These are phyloP conservation scores for Synergus umbraculus DNA, from an alignment of 2,888 invertebrate species.

Conservation along the genomic window DNA sequence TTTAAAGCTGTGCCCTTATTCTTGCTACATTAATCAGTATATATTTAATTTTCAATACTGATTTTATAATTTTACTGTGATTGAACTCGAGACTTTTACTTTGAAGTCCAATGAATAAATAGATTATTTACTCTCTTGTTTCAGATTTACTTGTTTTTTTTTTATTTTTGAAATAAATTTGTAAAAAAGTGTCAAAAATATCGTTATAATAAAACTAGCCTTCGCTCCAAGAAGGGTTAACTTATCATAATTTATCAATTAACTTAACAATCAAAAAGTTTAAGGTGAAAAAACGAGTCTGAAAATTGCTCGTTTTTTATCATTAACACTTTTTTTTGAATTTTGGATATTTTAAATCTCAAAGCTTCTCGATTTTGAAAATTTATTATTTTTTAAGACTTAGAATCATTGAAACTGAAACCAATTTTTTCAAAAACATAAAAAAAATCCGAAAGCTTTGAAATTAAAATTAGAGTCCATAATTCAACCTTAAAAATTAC, in stretches of 20 bases:
- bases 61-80: background rate
- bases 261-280: background rate
- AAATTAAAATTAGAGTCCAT: too few relatives aligned
- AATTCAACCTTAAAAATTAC: conserved; percentile 3
- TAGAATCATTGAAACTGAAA: too few relatives aligned
- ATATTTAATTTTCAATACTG: background rate
- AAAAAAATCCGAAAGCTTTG: too few relatives aligned
- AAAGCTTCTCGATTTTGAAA: too few relatives aligned
- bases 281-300: background rate
- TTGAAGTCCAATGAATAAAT: background rate
- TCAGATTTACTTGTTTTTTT: background rate
- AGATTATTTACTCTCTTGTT: background rate
- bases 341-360: too few relatives aligned
- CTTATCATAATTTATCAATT: conserved; percentile 7
- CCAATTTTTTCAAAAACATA: too few relatives aligned
- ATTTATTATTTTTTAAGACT: too few relatives aligned
- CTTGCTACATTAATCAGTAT: background rate
- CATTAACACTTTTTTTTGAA: background rate
- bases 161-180: conserved; percentile 9
- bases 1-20: background rate
- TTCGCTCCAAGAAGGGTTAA: conserved; percentile 40
- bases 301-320: background rate
- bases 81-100: background rate
- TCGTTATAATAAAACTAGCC: conserved; percentile 25
- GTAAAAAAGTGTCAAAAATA: conserved; percentile 33